A percentile compares a stretch with the other conserved stretches of the same genome.
These are phyloP conservation scores for Athene noctua DNA, from an alignment of 2,113 vertebrate genomes.

Conservation along the genomic window DNA sequence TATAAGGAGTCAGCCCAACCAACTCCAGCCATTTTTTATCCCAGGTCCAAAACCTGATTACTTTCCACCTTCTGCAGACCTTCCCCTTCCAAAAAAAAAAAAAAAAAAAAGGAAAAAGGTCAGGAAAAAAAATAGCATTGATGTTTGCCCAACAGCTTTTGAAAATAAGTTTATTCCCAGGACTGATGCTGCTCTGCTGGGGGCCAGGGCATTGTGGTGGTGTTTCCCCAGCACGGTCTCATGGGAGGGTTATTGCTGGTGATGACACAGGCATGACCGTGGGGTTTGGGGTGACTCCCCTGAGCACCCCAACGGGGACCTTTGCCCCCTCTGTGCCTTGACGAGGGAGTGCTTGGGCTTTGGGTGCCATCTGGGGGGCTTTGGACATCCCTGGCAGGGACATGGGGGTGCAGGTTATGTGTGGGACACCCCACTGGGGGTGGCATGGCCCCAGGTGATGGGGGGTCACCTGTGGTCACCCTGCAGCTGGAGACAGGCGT, in stretches of 20 bases:
- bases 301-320: background rate
- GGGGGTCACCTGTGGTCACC: background rate
- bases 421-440: accelerated
- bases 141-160: background rate
- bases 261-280: accelerated
- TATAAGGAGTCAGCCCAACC: conserved; percentile 72
- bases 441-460: background rate
- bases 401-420: background rate
- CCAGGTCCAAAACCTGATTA: conserved; percentile 68
- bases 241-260: accelerated
- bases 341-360: background rate
- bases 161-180: background rate
- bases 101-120: background rate
- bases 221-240: accelerated
- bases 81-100: background rate
- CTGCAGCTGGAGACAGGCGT: background rate
- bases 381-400: background rate
- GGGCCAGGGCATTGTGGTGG: accelerated
- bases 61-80: conserved; percentile 57
- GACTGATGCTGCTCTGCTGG: accelerated
- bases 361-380: background rate
- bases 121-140: background rate
- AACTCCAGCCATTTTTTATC: conserved; percentile 75
- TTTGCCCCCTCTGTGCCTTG: background rate
- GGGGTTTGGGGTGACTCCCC: background rate